These are phyloP conservation scores for Oxycera nigricornis DNA, from an alignment of 2,888 invertebrate species.

Conservation along the genomic window DNA sequence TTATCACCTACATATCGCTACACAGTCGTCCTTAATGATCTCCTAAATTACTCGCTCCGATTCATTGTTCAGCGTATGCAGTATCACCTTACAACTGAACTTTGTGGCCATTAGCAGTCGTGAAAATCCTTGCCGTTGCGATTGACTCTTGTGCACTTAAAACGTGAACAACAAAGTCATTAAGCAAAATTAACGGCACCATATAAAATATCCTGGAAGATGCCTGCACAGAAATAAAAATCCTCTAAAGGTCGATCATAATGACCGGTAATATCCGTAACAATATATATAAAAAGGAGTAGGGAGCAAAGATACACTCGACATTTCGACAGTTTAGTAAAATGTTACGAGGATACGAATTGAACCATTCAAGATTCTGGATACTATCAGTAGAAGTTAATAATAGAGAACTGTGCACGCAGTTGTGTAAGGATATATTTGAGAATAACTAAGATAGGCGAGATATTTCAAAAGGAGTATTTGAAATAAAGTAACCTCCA, in stretches of 20 bases:
- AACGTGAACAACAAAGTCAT: slow-evolving; percentile 40
- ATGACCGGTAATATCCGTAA: slow-evolving; percentile 44
- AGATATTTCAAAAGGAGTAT: no score
- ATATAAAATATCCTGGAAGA: slow-evolving; percentile 39
- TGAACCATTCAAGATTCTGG: neutral
- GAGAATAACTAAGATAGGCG: no score
- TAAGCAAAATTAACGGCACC: slow-evolving; percentile 40
- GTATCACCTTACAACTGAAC: neutral
- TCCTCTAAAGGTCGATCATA: slow-evolving; percentile 43
- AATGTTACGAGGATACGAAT: slow-evolving; percentile 1
- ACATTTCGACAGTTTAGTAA: slow-evolving; percentile 13
- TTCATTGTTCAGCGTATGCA: neutral
- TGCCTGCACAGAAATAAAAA: slow-evolving; percentile 33
- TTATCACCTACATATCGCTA: neutral
- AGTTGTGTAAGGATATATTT: slow-evolving; percentile 6
- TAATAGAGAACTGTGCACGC: slow-evolving; percentile 18
- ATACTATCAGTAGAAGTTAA: neutral
- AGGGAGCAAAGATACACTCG: slow-evolving; percentile 42
- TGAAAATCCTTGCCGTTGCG: slow-evolving; percentile 36
- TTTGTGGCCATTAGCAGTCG: slow-evolving; percentile 25
- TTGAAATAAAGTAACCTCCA: no score
- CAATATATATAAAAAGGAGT: slow-evolving; percentile 42
- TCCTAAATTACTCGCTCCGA: neutral
- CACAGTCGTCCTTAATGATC: slow-evolving; percentile 11
- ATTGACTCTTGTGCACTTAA: slow-evolving; percentile 34